Evolutionary conservation across 1,140 invertebrate species (phyloP).

Genomic region (Mesaphorura yosii): DNA sequence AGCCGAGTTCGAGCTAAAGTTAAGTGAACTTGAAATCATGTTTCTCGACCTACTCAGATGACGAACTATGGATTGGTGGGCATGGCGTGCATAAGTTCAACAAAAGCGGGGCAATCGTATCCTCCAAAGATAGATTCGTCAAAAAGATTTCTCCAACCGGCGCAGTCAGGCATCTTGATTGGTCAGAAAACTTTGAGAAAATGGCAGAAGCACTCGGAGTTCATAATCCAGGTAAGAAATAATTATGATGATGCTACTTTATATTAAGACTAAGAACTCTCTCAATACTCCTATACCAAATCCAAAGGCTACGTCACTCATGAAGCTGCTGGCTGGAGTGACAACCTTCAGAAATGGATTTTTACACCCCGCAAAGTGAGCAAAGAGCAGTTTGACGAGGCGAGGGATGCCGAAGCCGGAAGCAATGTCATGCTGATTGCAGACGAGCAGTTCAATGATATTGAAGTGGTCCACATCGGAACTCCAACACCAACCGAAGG

Average conservation of each 20-base stretch:
- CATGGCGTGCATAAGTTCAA: conserved; percentile 64
- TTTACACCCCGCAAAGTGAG: conserved; percentile 89
- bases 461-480: conserved; percentile 52
- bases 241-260: background rate
- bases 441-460: conserved; percentile 62
- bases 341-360: conserved; percentile 71
- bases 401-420: conserved; percentile 73
- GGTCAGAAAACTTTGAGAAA: conserved; percentile 49
- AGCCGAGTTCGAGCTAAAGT: no score
- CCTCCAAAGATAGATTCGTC: conserved; percentile 86
- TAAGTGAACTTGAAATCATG: no score
- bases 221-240: conserved; percentile 50
- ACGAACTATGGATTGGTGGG: conserved; percentile 75
- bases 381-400: conserved; percentile 75
- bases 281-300: background rate
- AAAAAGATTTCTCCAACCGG: conserved; percentile 72
- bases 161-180: conserved; percentile 65
- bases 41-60: no score
- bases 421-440: conserved; percentile 81
- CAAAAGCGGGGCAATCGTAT: conserved; percentile 60
- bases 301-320: conserved; percentile 84
- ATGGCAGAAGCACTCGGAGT: conserved; percentile 47
- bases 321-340: conserved; percentile 84
- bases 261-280: background rate
- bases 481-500: conserved; percentile 65